A percentile compares a stretch with the other conserved stretches of the same genome.
Conservation (phyloP, 2,797 vertebrate genomes). For the Anisognathus igniventris region DNA sequence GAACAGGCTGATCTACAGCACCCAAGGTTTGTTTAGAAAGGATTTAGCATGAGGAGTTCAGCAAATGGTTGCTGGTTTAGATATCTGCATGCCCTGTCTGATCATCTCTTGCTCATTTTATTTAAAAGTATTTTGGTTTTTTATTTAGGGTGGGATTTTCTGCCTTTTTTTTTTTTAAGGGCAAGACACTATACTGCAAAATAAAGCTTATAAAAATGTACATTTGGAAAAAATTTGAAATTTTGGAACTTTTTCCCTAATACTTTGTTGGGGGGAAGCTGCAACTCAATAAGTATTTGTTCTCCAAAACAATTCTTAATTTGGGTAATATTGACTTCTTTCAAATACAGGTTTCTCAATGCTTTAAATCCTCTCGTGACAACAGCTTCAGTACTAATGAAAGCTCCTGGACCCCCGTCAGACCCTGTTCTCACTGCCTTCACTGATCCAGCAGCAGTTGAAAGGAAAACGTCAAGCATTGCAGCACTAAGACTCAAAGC, state of each 20-base stretch:
- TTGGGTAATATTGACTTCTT: constrained; percentile 45
- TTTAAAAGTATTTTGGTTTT: neutral
- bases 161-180: neutral
- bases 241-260: neutral
- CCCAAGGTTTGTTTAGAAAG: constrained; percentile 1
- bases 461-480: constrained; percentile 68
- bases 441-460: constrained; percentile 52
- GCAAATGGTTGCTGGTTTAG: neutral
- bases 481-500: constrained; percentile 65
- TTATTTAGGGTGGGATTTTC: neutral
- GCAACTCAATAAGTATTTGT: neutral
- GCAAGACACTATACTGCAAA: neutral
- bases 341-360: constrained; percentile 66
- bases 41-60: neutral
- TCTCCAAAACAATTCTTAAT: constrained; percentile 35
- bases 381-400: constrained; percentile 59
- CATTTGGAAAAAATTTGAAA: neutral
- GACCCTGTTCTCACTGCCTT: constrained; percentile 57
- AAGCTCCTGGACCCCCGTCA: constrained; percentile 56
- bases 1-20: neutral
- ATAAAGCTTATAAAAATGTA: neutral
- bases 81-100: neutral
- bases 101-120: neutral
- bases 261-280: neutral
- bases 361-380: constrained; percentile 67